Evolutionary conservation across 1,140 invertebrate species (phyloP).

Genomic region (Ephestia elutella): DNA sequence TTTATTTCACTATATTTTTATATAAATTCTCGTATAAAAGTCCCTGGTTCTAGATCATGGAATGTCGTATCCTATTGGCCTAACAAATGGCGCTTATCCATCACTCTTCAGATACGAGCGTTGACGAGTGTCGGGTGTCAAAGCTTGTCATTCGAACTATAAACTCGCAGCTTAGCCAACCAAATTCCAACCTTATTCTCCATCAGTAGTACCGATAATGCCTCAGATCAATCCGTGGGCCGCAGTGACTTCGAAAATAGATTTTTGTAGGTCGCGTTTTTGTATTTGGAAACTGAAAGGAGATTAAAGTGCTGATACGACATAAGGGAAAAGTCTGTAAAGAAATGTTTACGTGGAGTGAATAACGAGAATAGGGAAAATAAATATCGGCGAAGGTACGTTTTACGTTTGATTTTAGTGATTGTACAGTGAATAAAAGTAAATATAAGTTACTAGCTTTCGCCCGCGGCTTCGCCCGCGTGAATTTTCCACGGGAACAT

Average conservation of each 20-base stretch:
- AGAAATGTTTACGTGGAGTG: conserved; percentile 2
- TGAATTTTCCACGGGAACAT: too few relatives aligned
- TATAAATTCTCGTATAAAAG: background rate
- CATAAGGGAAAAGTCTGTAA: background rate
- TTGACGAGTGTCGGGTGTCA: conserved; percentile 42
- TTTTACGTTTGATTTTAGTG: background rate
- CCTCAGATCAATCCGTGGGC: background rate
- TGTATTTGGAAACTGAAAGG: conserved; percentile 2
- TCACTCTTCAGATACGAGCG: conserved; percentile 44
- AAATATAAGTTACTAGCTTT: too few relatives aligned
- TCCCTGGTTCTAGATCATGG: background rate
- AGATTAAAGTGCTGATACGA: conserved; percentile 2
- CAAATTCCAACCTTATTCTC: conserved; percentile 19
- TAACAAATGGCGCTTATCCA: conserved; percentile 53
- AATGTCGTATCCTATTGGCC: conserved; percentile 3
- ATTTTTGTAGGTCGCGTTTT: conserved; percentile 10
- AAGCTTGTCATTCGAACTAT: conserved; percentile 41
- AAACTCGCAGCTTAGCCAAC: background rate
- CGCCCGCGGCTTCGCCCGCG: too few relatives aligned
- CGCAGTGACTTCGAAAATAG: conserved; percentile 8
- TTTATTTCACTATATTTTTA: background rate
- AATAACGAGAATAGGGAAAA: background rate
- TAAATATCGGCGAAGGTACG: background rate
- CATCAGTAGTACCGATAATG: background rate
- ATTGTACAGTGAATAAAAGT: background rate